Conservation (phyloP, 1,140 invertebrate species). For the Pseudomyrmex cubaensis region DNA sequence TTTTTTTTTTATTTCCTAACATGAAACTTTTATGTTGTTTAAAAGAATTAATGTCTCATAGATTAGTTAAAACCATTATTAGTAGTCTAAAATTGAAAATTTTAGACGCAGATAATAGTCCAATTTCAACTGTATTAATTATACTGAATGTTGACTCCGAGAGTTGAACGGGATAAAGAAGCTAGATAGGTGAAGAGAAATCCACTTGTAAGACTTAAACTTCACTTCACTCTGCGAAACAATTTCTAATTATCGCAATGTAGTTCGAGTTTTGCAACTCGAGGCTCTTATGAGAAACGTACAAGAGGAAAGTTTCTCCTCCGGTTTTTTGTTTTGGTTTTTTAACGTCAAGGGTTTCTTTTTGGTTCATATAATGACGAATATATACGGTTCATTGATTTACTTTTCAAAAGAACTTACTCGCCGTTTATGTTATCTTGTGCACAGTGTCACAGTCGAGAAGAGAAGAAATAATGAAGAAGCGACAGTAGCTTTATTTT, state of each 20-base stretch:
- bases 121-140: neutral
- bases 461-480: slow-evolving; percentile 18
- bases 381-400: slow-evolving; percentile 6
- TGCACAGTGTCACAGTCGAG: neutral
- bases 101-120: slow-evolving; percentile 26
- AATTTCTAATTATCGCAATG: slow-evolving; percentile 66
- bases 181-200: slow-evolving; percentile 41
- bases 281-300: slow-evolving; percentile 58
- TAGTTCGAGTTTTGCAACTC: slow-evolving; percentile 60
- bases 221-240: slow-evolving; percentile 55
- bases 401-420: slow-evolving; percentile 40
- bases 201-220: slow-evolving; percentile 61
- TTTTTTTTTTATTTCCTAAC: neutral
- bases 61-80: slow-evolving; percentile 42
- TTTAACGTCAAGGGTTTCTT: slow-evolving; percentile 13
- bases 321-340: neutral
- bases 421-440: slow-evolving; percentile 14
- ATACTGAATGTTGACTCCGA: slow-evolving; percentile 1
- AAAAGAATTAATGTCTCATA: slow-evolving; percentile 10
- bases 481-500: slow-evolving; percentile 7
- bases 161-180: slow-evolving; percentile 17
- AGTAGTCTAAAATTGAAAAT: slow-evolving; percentile 60
- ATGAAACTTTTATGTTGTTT: slow-evolving; percentile 31
- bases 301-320: slow-evolving; percentile 28
- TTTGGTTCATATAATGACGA: neutral